A percentile compares a stretch with the other conserved stretches of the same genome.
phyloP scores from a whole-genome alignment of 2,113 vertebrate genomes.

The Ptychochromis oligacanthus region DNA sequence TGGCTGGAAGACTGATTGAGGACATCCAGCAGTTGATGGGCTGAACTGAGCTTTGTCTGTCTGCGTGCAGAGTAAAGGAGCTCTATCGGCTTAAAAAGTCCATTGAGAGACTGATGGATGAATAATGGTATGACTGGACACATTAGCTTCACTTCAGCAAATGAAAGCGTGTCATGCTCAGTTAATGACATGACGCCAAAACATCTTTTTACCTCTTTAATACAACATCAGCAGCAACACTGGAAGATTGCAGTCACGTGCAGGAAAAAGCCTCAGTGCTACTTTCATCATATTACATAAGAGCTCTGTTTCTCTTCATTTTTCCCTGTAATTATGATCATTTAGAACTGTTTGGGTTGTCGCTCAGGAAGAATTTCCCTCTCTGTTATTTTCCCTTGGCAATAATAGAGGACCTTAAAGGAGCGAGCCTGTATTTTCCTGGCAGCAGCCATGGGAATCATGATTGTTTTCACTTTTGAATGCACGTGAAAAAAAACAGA shows the following conservation, averaged over 20 bases:
- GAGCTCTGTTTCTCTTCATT: neutral
- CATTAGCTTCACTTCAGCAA: constrained; percentile 18
- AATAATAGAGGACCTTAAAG: constrained; percentile 41
- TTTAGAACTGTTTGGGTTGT: constrained; percentile 50
- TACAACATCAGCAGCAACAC: constrained; percentile 2
- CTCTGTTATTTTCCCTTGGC: constrained; percentile 57
- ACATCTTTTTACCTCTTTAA: neutral
- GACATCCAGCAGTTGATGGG: constrained; percentile 51
- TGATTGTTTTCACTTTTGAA: constrained; percentile 27
- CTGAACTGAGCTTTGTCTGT: constrained; percentile 56
- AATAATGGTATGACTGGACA: neutral
- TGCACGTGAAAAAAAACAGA: constrained; percentile 11
- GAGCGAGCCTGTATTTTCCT: constrained; percentile 66
- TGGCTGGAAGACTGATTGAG: constrained; percentile 43
- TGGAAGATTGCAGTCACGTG: neutral
- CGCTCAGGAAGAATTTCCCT: constrained; percentile 32
- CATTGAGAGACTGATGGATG: constrained; percentile 34
- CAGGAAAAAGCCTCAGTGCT: neutral
- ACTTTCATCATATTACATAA: constrained; percentile 16
- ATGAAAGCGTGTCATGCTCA: constrained; percentile 5
- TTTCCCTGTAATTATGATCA: constrained; percentile 36
- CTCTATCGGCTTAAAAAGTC: constrained; percentile 13
- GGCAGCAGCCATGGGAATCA: constrained; percentile 49
- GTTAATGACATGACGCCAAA: constrained; percentile 1
- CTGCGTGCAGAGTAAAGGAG: neutral